Conservation (phyloP, 1,140 invertebrate species). For the Ladona fulva region DNA sequence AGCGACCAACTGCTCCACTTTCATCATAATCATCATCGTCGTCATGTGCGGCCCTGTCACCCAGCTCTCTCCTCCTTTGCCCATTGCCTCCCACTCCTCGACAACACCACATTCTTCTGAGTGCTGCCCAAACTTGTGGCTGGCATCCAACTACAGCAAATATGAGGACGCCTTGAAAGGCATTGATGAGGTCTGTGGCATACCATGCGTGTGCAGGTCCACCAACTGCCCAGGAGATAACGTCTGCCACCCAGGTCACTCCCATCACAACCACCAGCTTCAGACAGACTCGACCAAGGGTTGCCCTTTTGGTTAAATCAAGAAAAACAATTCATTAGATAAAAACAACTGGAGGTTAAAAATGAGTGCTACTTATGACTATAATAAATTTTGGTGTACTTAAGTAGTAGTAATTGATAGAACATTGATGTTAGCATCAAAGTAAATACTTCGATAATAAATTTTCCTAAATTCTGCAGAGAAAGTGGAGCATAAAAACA, state of each 20-base stretch:
- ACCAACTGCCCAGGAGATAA: slow-evolving; percentile 62
- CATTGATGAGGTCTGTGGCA: slow-evolving; percentile 64
- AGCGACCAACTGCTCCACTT: neutral
- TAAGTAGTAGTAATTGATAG: too few relatives aligned
- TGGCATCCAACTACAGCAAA: slow-evolving; percentile 82
- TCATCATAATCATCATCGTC: neutral
- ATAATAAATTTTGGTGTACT: too few relatives aligned
- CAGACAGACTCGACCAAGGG: slow-evolving; percentile 66
- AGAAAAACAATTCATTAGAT: too few relatives aligned
- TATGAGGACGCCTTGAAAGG: slow-evolving; percentile 78
- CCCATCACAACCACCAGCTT: slow-evolving; percentile 81
- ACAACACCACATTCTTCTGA: slow-evolving; percentile 51
- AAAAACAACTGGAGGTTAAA: too few relatives aligned
- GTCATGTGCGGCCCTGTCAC: neutral
- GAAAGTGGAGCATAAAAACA: too few relatives aligned
- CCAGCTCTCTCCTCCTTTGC: neutral
- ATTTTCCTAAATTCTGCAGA: too few relatives aligned
- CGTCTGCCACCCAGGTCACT: slow-evolving; percentile 73
- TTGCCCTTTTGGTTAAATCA: slow-evolving; percentile 45
- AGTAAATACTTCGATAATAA: too few relatives aligned
- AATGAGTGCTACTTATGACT: too few relatives aligned
- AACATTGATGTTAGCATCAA: too few relatives aligned
- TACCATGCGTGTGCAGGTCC: slow-evolving; percentile 70
- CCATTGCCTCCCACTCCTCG: neutral
- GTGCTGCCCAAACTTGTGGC: slow-evolving; percentile 63